Base-by-base conservation (phyloP, 2,113 vertebrate species). In the Mus spicilegus region DNA sequence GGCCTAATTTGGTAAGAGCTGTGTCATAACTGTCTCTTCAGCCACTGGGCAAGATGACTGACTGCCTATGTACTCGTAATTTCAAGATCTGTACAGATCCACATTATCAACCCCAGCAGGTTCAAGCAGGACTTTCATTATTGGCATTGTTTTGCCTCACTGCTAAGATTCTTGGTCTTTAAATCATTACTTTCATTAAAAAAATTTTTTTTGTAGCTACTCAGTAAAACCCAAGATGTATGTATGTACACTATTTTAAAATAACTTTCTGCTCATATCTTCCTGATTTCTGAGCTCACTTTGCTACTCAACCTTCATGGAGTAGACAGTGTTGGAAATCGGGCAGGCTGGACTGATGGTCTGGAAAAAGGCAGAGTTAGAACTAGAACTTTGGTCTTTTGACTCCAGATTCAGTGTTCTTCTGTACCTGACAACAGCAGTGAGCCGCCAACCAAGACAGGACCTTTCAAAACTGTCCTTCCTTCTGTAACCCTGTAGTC, bases 1-100 rank as follows among this genome's bases (percentile, higher is more conserved):
- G 81, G 96, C 93, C 94, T 96, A 94, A 94, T 95, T 96, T 97
- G 93, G 97, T 63, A 95, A 95, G 65, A 89, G 75, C 84, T 84
- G 87, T 91, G 92, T 95, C 89, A 61, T 61, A 56, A 84, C 56
- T 69, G 94, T 90, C 90, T 96, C 86, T 89, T 92, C 65, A 61
- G 90, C 87, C 76, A 94, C 92, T 95, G 93, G 95, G 90, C 72
- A 95, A 26, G 77, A 87, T 39, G 67, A 70, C 86, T 63, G 54
- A 70, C 86, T 63, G 54, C 58, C 70, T 77, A 30, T 65, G 30
- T 0, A 3, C 24, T 76, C 70, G 95, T 90, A 39, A 39, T 76
- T 95, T 94, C 87, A 96, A 93, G 80, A 63, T 63, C 81, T 24
- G 10, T 54, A n/a, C 63, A 85, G 17, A 77, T 36, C 46, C 26